Evolutionary conservation across 2,113 vertebrate genomes (phyloP), one percentile per base, ranked within the genome.

Genomic region (Cathartes aura): DNA sequence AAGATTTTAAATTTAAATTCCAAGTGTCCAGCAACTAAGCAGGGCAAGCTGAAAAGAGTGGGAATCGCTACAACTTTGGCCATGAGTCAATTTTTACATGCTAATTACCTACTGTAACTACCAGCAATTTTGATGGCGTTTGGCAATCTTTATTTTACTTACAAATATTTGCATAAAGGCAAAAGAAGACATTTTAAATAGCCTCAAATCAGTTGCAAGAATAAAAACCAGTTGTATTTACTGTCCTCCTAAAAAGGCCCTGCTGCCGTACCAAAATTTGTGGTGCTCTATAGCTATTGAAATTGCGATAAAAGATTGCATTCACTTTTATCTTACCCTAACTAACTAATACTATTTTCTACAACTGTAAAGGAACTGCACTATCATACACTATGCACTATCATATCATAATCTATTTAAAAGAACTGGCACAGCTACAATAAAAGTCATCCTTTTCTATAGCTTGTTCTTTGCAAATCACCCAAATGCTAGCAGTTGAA

Each of bases 281-380:
- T 90, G 97, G 80, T 80, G 79, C 82, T 97, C 96, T 50, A 11
- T 97, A 97, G 95, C 81, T 64, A 88, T 48, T 63, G 90, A 95
- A 97, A 98, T 56, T 78, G 93, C 91, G 96, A 93, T 93, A 92
- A 87, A 89, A 94, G 96, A 98, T 75, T 88, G 15, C 89, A 95
- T 96, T 97, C 96, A 86, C 96, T 98, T 98, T 98, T 97, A 97
- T 97, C 97, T 97, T 88, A 97, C 87, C 93, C 97, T 85, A 96
- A 98, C 97, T 85, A 96, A 98, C 95, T 92, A 97, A 93, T 84
- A 97, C 96, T 96, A 96, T 97, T 91, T 96, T 91, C 94, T 88
- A 80, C 89, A 93, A 83, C 89, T 90, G 96, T 93, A 98, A 98
- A 97, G 95, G 86, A 97, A 81, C 60, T 23, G 82, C 64, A 55